phyloP scores from a whole-genome alignment of 2,113 vertebrate species.

The Struthidea cinerea region DNA sequence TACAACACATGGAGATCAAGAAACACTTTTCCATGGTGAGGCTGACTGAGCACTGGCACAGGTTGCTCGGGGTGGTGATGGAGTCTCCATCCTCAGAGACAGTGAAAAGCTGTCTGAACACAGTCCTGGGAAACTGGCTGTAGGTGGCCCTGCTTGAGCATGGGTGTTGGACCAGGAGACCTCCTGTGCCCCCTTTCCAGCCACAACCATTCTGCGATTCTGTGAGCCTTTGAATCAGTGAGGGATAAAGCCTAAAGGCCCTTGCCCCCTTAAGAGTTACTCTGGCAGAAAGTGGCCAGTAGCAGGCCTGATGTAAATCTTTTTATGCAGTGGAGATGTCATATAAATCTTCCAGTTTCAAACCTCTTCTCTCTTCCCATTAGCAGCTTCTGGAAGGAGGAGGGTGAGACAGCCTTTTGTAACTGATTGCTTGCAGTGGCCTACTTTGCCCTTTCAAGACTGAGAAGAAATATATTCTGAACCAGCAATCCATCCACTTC shows the following conservation, averaged over 20 bases:
- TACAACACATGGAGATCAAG: not conserved
- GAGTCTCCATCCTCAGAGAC: not conserved
- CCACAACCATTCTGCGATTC: not conserved
- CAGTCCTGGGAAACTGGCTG: not conserved
- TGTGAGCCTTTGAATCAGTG: not conserved
- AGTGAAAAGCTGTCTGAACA: not conserved
- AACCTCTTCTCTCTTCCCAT: not conserved
- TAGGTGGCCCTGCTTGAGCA: not conserved
- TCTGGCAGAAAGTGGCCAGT: not conserved
- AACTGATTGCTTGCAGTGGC: not conserved
- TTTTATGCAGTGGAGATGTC: not conserved
- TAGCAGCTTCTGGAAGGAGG: not conserved
- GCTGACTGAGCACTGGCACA: not conserved
- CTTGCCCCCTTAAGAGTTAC: not conserved
- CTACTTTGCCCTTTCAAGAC: not conserved
- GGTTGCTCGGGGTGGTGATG: not conserved
- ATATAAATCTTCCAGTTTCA: not conserved
- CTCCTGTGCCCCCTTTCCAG: not conserved
- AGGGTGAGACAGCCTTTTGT: not conserved
- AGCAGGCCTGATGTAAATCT: not conserved
- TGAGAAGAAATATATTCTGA: not conserved
- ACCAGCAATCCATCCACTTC: not conserved
- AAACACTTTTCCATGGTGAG: not conserved
- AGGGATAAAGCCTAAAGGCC: not conserved
- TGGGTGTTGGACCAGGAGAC: not conserved